Evolutionary conservation across 2,797 vertebrate genomes (phyloP).

Genomic region (Sebastes elongatus): DNA sequence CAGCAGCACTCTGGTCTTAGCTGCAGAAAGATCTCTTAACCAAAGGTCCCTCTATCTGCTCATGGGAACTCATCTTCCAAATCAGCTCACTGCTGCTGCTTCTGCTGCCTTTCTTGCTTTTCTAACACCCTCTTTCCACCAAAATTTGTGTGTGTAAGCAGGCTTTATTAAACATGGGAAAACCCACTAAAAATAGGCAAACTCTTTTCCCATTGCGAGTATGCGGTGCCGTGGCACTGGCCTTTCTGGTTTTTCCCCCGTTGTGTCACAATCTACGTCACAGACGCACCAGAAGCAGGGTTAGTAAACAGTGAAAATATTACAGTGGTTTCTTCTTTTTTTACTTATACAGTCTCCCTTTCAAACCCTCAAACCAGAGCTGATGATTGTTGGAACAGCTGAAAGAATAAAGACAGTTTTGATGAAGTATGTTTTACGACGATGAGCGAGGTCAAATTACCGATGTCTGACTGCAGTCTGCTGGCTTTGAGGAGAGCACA

Average conservation of each 20-base stretch:
- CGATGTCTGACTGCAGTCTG: too few species aligned
- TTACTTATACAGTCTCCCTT: neutral
- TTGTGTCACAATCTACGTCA: neutral
- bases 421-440: neutral
- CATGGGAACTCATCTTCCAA: slow-evolving; percentile 63
- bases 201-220: neutral
- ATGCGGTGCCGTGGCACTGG: neutral
- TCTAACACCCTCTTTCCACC: neutral
- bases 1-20: slow-evolving; percentile 72
- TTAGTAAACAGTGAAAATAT: neutral
- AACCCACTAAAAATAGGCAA: neutral
- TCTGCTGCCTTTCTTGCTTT: slow-evolving; percentile 10
- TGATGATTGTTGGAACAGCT: neutral
- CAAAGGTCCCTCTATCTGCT: slow-evolving; percentile 62
- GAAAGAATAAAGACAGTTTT: neutral
- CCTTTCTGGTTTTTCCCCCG: neutral
- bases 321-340: neutral
- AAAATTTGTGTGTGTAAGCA: neutral
- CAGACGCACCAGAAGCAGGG: neutral
- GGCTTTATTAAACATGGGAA: neutral
- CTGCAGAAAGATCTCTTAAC: slow-evolving; percentile 66
- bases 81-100: slow-evolving; percentile 40
- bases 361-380: neutral
- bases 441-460: neutral
- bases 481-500: neutral